A percentile compares a stretch with the other conserved stretches of the same genome.
phyloP scores from a whole-genome alignment of 2,797 vertebrate species.

The Tadarida brasiliensis region DNA sequence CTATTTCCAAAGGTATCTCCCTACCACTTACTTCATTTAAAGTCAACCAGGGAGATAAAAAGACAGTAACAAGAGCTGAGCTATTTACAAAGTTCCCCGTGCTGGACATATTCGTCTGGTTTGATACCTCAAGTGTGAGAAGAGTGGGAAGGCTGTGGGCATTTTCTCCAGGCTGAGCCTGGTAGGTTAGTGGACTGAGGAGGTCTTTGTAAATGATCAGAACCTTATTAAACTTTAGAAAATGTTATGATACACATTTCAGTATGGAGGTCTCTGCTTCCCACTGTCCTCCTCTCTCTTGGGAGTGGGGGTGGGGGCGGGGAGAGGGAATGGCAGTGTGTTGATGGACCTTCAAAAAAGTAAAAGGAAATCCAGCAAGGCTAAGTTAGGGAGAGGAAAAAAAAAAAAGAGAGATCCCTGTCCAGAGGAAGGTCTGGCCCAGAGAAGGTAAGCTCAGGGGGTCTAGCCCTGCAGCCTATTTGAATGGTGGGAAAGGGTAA shows the following conservation, averaged over 20 bases:
- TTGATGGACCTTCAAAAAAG: not conserved
- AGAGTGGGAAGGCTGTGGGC: not conserved
- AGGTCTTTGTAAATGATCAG: constrained; percentile 16
- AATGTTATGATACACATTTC: not conserved
- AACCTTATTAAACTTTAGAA: constrained; percentile 8
- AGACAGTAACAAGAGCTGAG: not conserved
- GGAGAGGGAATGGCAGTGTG: not conserved
- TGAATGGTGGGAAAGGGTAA: not conserved
- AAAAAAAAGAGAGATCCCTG: not conserved
- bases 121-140: not conserved
- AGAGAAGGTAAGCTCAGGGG: not conserved
- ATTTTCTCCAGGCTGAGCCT: constrained; percentile 49
- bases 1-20: constrained; percentile 38
- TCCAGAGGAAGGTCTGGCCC: not conserved
- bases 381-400: not conserved
- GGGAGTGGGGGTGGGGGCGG: not conserved
- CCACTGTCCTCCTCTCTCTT: not conserved
- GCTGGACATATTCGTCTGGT: not conserved
- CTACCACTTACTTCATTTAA: constrained; percentile 20
- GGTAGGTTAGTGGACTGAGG: not conserved
- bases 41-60: constrained; percentile 39
- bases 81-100: constrained; percentile 55
- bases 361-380: not conserved
- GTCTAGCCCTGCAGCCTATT: not conserved
- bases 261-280: not conserved